Conservation (phyloP, 2,797 vertebrate species). For the Tragopan temminckii region DNA sequence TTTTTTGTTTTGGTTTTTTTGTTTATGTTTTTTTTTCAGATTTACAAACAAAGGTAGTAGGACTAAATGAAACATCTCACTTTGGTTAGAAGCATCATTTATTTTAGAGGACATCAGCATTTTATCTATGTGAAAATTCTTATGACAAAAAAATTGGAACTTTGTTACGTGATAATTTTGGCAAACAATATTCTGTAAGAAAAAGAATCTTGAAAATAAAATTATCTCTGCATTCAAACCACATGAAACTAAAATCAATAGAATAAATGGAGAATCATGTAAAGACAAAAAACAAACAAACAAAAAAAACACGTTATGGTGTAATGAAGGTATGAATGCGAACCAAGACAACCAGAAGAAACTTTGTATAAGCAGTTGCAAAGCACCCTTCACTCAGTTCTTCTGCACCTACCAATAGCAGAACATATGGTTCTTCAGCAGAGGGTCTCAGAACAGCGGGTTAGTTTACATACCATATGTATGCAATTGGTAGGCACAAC, state of each 20-base stretch:
- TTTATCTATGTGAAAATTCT: constrained; percentile 9
- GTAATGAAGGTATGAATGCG: constrained; percentile 4
- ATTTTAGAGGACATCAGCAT: not conserved
- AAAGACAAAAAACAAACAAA: not conserved
- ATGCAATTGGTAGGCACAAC: constrained; percentile 57
- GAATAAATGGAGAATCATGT: not conserved
- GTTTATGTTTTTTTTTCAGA: no score
- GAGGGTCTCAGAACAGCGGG: constrained; percentile 59
- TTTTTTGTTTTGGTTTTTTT: no score
- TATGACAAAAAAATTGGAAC: not conserved
- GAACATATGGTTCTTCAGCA: constrained; percentile 52
- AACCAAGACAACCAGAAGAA: constrained; percentile 49
- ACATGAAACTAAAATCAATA: not conserved
- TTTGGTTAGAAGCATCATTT: not conserved
- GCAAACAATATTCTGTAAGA: not conserved
- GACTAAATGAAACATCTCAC: not conserved
- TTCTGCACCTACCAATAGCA: constrained; percentile 22
- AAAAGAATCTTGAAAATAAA: not conserved
- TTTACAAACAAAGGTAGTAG: not conserved
- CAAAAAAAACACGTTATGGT: not conserved
- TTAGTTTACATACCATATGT: constrained; percentile 63
- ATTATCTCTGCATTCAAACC: no score
- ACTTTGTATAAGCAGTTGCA: constrained; percentile 37
- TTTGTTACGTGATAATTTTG: not conserved
- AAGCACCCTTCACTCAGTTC: constrained; percentile 37